Base-by-base conservation (phyloP, 2,797 vertebrate species). In the Eulemur coronatus region DNA sequence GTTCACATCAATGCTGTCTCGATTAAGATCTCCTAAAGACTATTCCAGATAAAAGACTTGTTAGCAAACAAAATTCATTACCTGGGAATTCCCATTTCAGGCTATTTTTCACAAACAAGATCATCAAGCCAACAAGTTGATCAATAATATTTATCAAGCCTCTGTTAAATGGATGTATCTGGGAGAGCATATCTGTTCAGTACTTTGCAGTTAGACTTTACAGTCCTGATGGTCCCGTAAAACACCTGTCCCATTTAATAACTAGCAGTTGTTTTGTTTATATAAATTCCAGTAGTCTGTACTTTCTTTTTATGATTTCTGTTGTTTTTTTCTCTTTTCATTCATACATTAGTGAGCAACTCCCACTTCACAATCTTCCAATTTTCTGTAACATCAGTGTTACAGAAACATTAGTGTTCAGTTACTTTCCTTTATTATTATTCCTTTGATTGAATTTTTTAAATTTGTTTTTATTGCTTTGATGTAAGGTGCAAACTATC, bases 61-160 rank as follows among this genome's bases (percentile, higher is more conserved):
- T 22, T 69, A 91, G 50, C 41, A 93, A 78, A 35, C 80, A 20
- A 93, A 93, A 93, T 75, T 82, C 63, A 63, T 26, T 63, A 61
- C 73, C 84, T 91, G 26, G 5, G 28, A 95, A 89, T 69, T 93
- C 76, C 26, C 8, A 65, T 81, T 80, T 24, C 18, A 81, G 55
- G 67, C 33, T 84, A 35, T n/a, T 69, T 96, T 78, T 95, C 73
- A 94, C 22, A 89, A 95, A 93, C 11, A 89, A 95, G 22, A 87
- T 80, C n/a, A 67, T 43, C 2, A 9, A 50, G 61, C 7, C 52
- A 57, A 6, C 91, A 93, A 84, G 4, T 46, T 5, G 2, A 26
- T 94, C 91, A 94, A 76, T 86, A 78, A 89, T 78, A 86, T 87
- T 84, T 78, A 90, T 28, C 35, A 55, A 94, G 61, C 48, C 26